A percentile compares a stretch with the other conserved stretches of the same genome.
phyloP scores from a whole-genome alignment of 2,113 vertebrate genomes.

The Pithys albifrons region DNA sequence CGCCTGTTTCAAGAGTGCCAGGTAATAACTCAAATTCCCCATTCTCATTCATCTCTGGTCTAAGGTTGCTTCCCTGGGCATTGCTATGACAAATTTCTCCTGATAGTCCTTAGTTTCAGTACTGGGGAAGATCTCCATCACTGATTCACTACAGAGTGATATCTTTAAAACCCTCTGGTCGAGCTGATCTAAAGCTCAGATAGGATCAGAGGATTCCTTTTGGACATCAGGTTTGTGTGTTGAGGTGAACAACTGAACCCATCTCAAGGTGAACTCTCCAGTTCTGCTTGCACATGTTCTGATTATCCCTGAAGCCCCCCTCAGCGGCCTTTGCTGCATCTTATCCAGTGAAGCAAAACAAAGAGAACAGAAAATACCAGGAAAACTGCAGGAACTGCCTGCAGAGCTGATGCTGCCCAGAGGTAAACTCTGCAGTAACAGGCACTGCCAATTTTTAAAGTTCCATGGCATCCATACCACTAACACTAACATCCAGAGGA shows the following conservation, averaged over 20 bases:
- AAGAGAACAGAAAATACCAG: not conserved
- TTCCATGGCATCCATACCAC: not conserved
- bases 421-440: not conserved
- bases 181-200: not conserved
- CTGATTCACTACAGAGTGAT: not conserved
- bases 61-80: not conserved
- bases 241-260: not conserved
- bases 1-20: not conserved
- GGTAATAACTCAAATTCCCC: not conserved
- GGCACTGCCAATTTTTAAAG: not conserved
- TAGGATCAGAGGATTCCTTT: not conserved
- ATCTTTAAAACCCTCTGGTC: not conserved
- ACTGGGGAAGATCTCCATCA: not conserved
- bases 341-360: not conserved
- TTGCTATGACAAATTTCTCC: not conserved
- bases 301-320: not conserved
- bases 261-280: not conserved
- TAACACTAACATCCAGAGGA: not conserved
- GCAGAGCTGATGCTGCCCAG: not conserved
- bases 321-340: accelerated
- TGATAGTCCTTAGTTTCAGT: not conserved
- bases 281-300: not conserved
- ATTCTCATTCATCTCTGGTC: not conserved
- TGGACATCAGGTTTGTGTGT: not conserved
- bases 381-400: not conserved